These are phyloP conservation scores for Aspidapion aeneum DNA, from an alignment of 2,888 invertebrate genomes.

Conservation along the genomic window DNA sequence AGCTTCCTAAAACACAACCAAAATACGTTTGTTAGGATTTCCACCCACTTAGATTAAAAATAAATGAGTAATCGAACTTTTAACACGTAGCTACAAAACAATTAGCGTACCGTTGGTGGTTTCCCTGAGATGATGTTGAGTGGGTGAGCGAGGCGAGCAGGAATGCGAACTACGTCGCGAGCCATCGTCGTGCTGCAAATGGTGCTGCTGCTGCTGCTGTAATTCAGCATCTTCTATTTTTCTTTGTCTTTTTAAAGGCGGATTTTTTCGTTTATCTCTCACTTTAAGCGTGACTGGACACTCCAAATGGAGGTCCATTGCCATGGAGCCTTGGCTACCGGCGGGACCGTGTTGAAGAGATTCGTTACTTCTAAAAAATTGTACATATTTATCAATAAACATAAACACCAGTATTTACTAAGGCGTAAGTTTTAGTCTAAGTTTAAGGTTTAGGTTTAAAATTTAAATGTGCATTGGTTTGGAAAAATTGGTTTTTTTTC, in stretches of 20 bases:
- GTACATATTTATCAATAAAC: too few species aligned
- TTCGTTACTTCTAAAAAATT: conserved; percentile 48
- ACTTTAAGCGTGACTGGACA: conserved; percentile 56
- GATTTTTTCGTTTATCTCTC: conserved; percentile 64
- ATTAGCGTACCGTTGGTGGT: conserved; percentile 24
- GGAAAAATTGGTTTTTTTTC: too few species aligned
- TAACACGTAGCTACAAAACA: too few species aligned
- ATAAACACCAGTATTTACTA: too few species aligned
- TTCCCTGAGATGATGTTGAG: conserved; percentile 37
- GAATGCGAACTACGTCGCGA: conserved; percentile 44
- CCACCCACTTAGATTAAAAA: too few species aligned
- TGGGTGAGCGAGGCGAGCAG: conserved; percentile 38
- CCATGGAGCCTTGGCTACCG: conserved; percentile 67
- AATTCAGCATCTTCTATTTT: conserved; percentile 66
- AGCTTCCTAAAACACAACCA: too few species aligned
- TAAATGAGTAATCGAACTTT: too few species aligned
- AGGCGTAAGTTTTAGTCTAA: too few species aligned
- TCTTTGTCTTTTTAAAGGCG: conserved; percentile 71
- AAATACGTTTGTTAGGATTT: too few species aligned
- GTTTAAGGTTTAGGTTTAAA: too few species aligned
- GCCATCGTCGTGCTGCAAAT: conserved; percentile 27
- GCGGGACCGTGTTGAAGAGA: conserved; percentile 53
- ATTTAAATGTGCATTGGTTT: too few species aligned
- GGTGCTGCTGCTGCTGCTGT: conserved; percentile 38
- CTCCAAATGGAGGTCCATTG: conserved; percentile 69